A percentile compares a stretch with the other conserved stretches of the same genome.
Evolutionary conservation across 2,888 invertebrate species (phyloP).

Genomic region (Tenthredo scrophulariae): DNA sequence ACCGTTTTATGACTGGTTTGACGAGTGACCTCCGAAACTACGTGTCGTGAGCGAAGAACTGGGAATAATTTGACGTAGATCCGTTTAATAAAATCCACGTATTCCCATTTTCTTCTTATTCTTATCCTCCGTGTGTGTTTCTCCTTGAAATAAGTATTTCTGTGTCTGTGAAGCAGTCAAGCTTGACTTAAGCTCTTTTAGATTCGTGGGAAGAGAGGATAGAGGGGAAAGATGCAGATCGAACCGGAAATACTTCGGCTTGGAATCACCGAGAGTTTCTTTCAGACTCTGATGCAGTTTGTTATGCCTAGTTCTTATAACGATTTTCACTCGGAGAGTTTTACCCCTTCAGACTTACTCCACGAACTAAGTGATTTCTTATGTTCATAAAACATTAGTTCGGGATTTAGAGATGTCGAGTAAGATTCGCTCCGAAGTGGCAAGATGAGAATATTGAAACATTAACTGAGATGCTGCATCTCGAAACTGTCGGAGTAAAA

Average conservation of each 20-base stretch:
- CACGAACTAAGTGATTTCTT: constrained; percentile 69
- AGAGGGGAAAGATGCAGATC: constrained; percentile 57
- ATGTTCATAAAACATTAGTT: constrained; percentile 59
- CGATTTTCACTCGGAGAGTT: background rate
- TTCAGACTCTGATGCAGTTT: background rate
- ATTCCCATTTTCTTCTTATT: background rate
- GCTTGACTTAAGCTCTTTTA: constrained; percentile 46
- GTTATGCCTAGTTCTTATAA: constrained; percentile 21
- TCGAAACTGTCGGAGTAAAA: background rate
- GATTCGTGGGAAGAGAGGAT: constrained; percentile 8
- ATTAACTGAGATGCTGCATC: background rate
- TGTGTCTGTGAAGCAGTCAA: constrained; percentile 62
- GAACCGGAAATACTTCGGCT: background rate
- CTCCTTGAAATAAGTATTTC: constrained; percentile 72
- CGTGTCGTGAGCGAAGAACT: background rate
- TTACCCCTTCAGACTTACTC: constrained; percentile 21
- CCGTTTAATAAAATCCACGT: background rate
- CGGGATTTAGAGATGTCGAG: background rate
- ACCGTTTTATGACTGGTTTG: constrained; percentile 43
- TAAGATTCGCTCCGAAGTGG: background rate
- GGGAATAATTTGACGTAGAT: constrained; percentile 34
- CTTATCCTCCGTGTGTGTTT: constrained; percentile 33
- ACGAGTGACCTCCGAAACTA: constrained; percentile 17
- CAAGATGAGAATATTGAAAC: constrained; percentile 5
- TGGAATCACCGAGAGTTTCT: background rate